Evolutionary conservation across 1,140 invertebrate species (phyloP).

Genomic region (Bombus consobrinus): DNA sequence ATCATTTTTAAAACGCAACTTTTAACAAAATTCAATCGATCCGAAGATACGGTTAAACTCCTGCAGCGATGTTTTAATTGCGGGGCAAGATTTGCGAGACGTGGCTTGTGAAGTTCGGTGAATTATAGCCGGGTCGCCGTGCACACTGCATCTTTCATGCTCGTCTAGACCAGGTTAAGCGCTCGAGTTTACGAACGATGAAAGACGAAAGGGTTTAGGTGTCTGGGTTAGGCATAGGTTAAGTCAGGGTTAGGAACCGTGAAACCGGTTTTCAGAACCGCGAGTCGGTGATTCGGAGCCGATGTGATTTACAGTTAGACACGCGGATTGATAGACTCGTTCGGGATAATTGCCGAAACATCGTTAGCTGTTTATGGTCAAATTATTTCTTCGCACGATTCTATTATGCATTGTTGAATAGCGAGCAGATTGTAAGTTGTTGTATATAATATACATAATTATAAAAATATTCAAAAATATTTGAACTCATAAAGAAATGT

Average conservation of each 20-base stretch:
- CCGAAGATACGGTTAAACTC: not conserved
- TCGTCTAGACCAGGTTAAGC: not conserved
- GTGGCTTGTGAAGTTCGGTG: not conserved
- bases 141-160: not conserved
- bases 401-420: not conserved
- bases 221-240: constrained; percentile 26
- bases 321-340: constrained; percentile 6
- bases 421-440: too few relatives aligned
- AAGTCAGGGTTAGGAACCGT: constrained; percentile 25
- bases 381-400: not conserved
- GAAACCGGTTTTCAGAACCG: constrained; percentile 34
- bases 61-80: not conserved
- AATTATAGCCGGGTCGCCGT: not conserved
- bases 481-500: too few relatives aligned
- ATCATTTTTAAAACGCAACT: too few relatives aligned
- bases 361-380: not conserved
- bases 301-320: constrained; percentile 29
- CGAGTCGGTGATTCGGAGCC: not conserved
- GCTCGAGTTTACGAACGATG: not conserved
- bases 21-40: too few relatives aligned
- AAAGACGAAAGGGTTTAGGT: constrained; percentile 19
- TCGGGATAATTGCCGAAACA: not conserved
- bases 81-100: not conserved
- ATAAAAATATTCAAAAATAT: too few relatives aligned
- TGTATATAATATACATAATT: too few relatives aligned